Percentiles rank a stretch among this genome's conserved stretches.
phyloP scores from a whole-genome alignment of 2,113 vertebrate genomes.

The Trematomus loennbergii region DNA sequence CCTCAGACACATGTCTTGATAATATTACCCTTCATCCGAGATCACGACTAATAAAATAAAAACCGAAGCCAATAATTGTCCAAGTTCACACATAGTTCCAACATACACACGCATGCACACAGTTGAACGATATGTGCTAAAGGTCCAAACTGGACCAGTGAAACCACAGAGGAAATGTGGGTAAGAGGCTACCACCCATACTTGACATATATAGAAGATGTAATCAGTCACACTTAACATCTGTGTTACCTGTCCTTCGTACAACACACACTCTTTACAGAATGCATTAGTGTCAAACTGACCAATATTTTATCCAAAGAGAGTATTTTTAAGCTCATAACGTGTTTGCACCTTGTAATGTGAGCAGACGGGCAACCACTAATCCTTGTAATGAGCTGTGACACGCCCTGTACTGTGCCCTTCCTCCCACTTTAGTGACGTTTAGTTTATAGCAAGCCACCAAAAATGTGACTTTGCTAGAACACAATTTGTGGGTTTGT shows the following conservation, averaged over 20 bases:
- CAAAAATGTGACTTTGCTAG: constrained; percentile 29
- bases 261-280: neutral
- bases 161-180: constrained; percentile 33
- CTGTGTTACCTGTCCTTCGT: neutral
- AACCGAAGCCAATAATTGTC: neutral
- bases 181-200: neutral
- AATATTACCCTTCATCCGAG: constrained; percentile 28
- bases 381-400: constrained; percentile 47
- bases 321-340: neutral
- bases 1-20: constrained; percentile 25
- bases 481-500: constrained; percentile 41
- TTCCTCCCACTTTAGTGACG: constrained; percentile 30
- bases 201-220: neutral
- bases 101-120: neutral
- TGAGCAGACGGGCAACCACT: constrained; percentile 39
- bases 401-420: constrained; percentile 31
- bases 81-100: neutral
- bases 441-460: constrained; percentile 43
- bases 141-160: neutral
- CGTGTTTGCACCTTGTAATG: constrained; percentile 28
- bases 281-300: neutral
- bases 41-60: neutral
- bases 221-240: constrained; percentile 11
- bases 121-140: neutral
- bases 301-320: neutral